Conservation (phyloP, 2,888 invertebrate species). For the Hartigia nigra region DNA sequence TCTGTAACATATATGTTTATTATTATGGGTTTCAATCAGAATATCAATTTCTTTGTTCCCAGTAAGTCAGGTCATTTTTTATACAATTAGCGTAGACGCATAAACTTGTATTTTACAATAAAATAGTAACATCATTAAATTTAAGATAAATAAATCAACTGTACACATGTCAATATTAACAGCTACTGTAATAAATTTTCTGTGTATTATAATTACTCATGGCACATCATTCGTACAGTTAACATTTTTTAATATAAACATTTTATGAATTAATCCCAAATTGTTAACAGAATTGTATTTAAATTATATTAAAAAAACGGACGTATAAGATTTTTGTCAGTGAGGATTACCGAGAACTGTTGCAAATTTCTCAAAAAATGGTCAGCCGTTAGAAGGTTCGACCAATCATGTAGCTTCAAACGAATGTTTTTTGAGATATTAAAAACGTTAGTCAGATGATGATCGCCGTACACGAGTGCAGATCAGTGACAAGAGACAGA, state of each 20-base stretch:
- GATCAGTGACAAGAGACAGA: too few species aligned
- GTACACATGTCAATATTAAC: slow-evolving; percentile 44
- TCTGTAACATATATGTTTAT: slow-evolving; percentile 8
- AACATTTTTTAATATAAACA: slow-evolving; percentile 28
- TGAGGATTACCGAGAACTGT: too few species aligned
- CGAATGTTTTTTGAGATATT: too few species aligned
- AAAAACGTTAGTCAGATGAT: too few species aligned
- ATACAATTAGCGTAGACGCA: slow-evolving; percentile 30
- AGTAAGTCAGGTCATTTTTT: slow-evolving; percentile 36
- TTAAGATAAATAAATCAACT: slow-evolving; percentile 25
- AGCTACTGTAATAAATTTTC: slow-evolving; percentile 21
- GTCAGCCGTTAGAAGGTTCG: too few species aligned
- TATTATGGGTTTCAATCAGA: background rate
- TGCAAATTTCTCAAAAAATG: too few species aligned
- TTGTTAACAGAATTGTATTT: slow-evolving; percentile 7
- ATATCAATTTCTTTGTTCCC: slow-evolving; percentile 3
- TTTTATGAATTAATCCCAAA: slow-evolving; percentile 26
- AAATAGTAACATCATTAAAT: slow-evolving; percentile 13
- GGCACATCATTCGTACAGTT: slow-evolving; percentile 26
- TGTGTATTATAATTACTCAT: slow-evolving; percentile 24
- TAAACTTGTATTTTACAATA: slow-evolving; percentile 22
- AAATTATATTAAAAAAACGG: too few species aligned
- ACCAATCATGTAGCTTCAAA: too few species aligned
- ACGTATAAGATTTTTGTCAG: too few species aligned
- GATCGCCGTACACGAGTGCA: too few species aligned